These are phyloP conservation scores for Anseranas semipalmata DNA, from an alignment of 2,113 vertebrate genomes.

Conservation along the genomic window DNA sequence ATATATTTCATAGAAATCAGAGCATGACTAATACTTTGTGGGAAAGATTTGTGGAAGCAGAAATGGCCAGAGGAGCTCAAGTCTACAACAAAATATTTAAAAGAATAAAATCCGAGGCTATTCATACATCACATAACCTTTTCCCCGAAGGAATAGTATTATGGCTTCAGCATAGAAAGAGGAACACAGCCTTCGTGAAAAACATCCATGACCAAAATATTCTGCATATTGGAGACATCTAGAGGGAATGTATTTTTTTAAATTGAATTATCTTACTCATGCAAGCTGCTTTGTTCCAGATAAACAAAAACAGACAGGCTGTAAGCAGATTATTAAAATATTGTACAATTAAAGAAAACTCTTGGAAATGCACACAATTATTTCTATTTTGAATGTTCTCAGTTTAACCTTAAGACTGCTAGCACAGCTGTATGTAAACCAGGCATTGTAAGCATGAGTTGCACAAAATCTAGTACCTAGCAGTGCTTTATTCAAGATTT, in stretches of 20 bases:
- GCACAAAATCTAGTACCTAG: not conserved
- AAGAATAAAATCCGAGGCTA: not conserved
- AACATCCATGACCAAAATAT: conserved; percentile 9
- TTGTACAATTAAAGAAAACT: conserved; percentile 31
- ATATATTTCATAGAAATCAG: conserved; percentile 10
- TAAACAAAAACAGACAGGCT: conserved; percentile 59
- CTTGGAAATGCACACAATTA: not conserved
- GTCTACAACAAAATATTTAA: not conserved
- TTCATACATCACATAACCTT: not conserved
- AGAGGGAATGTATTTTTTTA: not conserved
- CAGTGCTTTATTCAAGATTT: not conserved
- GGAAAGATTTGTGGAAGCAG: not conserved
- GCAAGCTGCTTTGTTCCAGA: conserved; percentile 48
- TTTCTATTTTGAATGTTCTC: not conserved
- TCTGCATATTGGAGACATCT: conserved; percentile 34
- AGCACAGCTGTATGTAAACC: not conserved
- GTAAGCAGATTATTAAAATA: conserved; percentile 61
- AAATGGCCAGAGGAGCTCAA: conserved; percentile 3
- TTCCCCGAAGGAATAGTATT: not conserved
- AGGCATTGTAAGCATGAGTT: not conserved
- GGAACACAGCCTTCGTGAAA: not conserved
- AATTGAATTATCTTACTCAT: conserved; percentile 30
- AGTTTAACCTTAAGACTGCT: not conserved
- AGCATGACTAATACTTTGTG: conserved; percentile 4
- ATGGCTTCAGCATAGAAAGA: not conserved